Base-by-base conservation (phyloP, 2,888 invertebrate species). In the Tachina grossa region DNA sequence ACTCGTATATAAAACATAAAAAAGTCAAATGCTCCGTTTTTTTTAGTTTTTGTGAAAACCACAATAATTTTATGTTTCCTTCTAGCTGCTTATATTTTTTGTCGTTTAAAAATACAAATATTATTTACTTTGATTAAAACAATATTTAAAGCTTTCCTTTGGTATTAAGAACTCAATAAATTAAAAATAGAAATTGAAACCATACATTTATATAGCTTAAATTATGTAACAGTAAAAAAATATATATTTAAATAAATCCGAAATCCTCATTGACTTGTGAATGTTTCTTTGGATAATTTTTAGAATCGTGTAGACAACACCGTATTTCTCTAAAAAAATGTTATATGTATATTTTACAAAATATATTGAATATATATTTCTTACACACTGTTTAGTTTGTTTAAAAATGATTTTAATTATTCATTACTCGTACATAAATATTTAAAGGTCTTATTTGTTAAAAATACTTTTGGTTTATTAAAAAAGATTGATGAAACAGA, bases 21-120 rank as follows among this genome's bases (percentile, higher is more conserved):
- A 79, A 83, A 84, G 86, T 87, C 86, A 87, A 87, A 87, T 84
- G 86, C 86, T 87, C 82, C 45, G 66, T 78, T 82, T 76, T 85
- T 59, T 78, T 85, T 83, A 79, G 83, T 77, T 83, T 76, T 71
- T 47, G 31, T 14, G 14, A 68, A 51, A 49, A 59, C 1, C 11
- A 10, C 1, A 39, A 39, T 45, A 49, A 31, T 81, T 74, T 66
- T 45, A 31, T 75, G 19, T 61, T 61, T 61, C 39, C 1, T 31
- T 61, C 11, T 69, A 71, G 71, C 57, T 61, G 83, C 83, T 72
- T 77, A 72, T 53, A n/a, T 39, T 16, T 72, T 61, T 80, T 83
- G 61, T 45, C 11, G 49, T 76, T 72, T 66, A 45, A n/a, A 45
- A 53, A 43, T 61, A 41, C 11, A 59, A 59, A 39, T 59, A 19